These are phyloP conservation scores for Thryonomys swinderianus DNA, from an alignment of 2,113 vertebrate species.

Conservation along the genomic window DNA sequence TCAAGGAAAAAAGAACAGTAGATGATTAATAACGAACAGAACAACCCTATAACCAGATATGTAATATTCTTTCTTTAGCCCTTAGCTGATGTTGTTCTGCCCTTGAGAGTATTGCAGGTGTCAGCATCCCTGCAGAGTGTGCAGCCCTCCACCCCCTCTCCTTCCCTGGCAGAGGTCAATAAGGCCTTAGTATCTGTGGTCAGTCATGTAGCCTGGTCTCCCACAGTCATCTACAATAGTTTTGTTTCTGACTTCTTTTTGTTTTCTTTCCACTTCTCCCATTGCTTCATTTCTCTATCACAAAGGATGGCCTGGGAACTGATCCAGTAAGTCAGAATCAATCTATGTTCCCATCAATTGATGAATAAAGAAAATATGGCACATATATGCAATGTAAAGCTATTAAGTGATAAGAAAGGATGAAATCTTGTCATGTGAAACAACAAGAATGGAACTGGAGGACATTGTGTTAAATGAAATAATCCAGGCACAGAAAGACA, in stretches of 20 bases:
- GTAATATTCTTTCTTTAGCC: too few species aligned
- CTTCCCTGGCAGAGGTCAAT: too few species aligned
- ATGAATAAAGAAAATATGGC: background rate
- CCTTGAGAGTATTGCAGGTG: too few species aligned
- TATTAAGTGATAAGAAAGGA: background rate
- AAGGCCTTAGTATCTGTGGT: too few species aligned
- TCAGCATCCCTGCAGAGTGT: too few species aligned
- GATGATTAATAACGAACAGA: too few species aligned
- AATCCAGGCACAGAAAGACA: background rate
- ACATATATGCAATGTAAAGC: background rate
- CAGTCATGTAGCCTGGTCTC: too few species aligned
- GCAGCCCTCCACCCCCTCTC: too few species aligned
- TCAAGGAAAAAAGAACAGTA: too few species aligned
- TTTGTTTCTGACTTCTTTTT: background rate
- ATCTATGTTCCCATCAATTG: background rate
- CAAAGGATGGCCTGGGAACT: background rate
- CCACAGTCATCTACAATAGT: background rate
- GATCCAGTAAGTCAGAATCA: background rate
- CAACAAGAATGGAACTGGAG: background rate
- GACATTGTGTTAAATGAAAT: background rate
- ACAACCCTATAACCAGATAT: too few species aligned
- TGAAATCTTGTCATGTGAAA: background rate
- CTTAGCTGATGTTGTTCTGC: too few species aligned
- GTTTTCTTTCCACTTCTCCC: background rate
- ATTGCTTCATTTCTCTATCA: background rate